Conservation (phyloP, 2,888 invertebrate genomes). For the Zygothrica quintamaculata region DNA sequence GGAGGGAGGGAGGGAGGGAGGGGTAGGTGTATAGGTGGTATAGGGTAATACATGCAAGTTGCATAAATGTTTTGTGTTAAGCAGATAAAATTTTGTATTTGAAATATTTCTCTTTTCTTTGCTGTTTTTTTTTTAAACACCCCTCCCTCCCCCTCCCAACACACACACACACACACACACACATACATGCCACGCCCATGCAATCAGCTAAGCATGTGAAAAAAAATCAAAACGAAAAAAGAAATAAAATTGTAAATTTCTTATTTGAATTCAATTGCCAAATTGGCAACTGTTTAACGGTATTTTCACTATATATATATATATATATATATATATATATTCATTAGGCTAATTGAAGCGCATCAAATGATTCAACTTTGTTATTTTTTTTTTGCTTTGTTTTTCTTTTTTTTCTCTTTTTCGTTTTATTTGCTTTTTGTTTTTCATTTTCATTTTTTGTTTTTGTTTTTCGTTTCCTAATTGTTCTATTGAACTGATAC, state of each 20-base stretch:
- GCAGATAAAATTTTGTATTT: too few relatives aligned
- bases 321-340: neutral
- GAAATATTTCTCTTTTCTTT: too few relatives aligned
- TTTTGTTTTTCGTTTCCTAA: too few relatives aligned
- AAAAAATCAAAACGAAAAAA: too few relatives aligned
- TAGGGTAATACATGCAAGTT: too few relatives aligned
- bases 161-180: neutral
- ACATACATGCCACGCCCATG: neutral
- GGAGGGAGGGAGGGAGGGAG: neutral
- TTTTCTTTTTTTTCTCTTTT: too few relatives aligned
- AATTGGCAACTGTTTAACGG: conserved; percentile 51
- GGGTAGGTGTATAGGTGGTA: too few relatives aligned
- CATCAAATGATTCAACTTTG: conserved; percentile 51
- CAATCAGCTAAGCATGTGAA: conserved; percentile 25
- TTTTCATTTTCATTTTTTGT: too few relatives aligned
- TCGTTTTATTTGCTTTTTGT: too few relatives aligned
- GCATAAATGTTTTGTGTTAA: neutral
- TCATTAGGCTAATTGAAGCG: conserved; percentile 40
- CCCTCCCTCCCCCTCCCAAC: neutral
- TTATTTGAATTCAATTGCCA: conserved; percentile 44
- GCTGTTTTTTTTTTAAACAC: conserved; percentile 24
- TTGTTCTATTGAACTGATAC: too few relatives aligned
- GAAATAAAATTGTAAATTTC: too few relatives aligned
- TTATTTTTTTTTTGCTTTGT: conserved; percentile 11
- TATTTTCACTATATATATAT: neutral